Percentiles rank a stretch among this genome's conserved stretches.
Evolutionary conservation across 2,888 invertebrate genomes (phyloP).

Genomic region (Rhagonycha fulva): DNA sequence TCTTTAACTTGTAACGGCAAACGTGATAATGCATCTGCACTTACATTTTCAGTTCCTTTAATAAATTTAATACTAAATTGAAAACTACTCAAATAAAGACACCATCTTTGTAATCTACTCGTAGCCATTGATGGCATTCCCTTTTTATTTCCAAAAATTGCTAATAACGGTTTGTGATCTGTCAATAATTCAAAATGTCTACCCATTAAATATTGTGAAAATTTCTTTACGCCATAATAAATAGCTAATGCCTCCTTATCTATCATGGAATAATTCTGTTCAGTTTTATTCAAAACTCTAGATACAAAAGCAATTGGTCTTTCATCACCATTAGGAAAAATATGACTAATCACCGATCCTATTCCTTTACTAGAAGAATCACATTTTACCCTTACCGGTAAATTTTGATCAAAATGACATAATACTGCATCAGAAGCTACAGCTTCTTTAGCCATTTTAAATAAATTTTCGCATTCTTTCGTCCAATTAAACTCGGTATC

Average conservation of each 20-base stretch:
- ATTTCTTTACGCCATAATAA: no score
- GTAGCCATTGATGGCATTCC: constrained; percentile 22
- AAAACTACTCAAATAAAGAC: no score
- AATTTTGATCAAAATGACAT: constrained; percentile 3
- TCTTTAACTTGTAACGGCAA: no score
- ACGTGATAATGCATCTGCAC: no score
- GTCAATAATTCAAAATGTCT: constrained; percentile 11
- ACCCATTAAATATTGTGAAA: constrained; percentile 9
- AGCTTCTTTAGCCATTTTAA: background rate
- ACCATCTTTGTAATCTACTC: constrained; percentile 17
- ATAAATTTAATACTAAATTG: background rate
- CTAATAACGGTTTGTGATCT: constrained; percentile 14
- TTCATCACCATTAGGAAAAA: constrained; percentile 32
- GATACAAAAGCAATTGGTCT: constrained; percentile 30
- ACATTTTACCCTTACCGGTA: background rate
- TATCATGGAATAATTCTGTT: background rate
- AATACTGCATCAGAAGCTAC: constrained; percentile 2
- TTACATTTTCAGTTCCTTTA: background rate
- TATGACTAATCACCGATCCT: background rate
- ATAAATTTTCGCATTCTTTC: background rate
- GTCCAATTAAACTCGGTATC: background rate
- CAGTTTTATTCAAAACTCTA: background rate
- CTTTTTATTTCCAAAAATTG: constrained; percentile 21
- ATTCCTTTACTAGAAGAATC: background rate
- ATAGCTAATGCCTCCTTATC: no score